Evolutionary conservation across 2,797 vertebrate genomes (phyloP).

Genomic region (Antrozous pallidus): DNA sequence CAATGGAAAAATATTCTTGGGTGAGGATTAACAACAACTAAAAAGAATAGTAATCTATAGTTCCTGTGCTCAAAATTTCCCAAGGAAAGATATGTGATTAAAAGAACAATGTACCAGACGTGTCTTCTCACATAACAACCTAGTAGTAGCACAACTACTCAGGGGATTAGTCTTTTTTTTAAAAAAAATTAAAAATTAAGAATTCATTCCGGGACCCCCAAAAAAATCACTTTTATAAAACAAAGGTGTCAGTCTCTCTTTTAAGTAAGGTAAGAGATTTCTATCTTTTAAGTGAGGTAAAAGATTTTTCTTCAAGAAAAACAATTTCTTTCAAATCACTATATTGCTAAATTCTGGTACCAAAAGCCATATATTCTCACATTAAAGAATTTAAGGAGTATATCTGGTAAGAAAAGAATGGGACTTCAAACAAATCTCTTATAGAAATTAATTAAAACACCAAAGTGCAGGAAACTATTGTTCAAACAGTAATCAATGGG

Average conservation of each 20-base stretch:
- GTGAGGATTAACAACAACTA: too few relatives aligned
- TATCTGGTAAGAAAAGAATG: background rate
- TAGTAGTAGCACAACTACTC: background rate
- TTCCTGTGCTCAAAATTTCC: background rate
- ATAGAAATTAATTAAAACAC: constrained; percentile 38
- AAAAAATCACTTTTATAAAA: constrained; percentile 22
- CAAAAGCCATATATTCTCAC: background rate
- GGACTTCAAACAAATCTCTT: background rate
- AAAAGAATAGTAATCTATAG: background rate
- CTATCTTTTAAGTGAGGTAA: constrained; percentile 42
- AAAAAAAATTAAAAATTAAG: background rate
- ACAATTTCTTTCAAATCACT: constrained; percentile 9
- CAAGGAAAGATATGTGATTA: background rate
- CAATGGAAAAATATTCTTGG: too few relatives aligned
- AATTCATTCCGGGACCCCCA: background rate
- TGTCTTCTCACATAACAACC: background rate
- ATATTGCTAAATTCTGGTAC: background rate
- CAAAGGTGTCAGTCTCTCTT: background rate
- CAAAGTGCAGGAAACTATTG: background rate
- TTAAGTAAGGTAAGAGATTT: constrained; percentile 12
- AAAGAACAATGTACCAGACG: background rate
- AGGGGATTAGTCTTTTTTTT: background rate
- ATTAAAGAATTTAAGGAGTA: constrained; percentile 16
- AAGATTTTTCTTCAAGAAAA: constrained; percentile 13
- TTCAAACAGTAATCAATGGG: background rate